phyloP scores from a whole-genome alignment of 2,113 vertebrate genomes.

The Embiotoca jacksoni region DNA sequence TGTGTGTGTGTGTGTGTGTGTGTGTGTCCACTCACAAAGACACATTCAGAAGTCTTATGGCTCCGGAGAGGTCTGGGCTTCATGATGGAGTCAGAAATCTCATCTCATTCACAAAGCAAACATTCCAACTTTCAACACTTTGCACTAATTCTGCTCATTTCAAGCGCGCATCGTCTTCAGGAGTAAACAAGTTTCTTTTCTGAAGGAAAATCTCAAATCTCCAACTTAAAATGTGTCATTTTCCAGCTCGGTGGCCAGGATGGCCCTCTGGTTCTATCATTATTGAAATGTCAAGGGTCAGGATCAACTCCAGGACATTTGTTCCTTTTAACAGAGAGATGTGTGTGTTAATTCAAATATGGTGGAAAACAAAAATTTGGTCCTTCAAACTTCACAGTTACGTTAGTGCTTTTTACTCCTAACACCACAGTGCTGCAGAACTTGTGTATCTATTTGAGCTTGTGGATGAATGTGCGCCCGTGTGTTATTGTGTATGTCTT shows the following conservation, averaged over 20 bases:
- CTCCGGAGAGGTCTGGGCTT: slow-evolving; percentile 56
- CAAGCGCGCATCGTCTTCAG: slow-evolving; percentile 58
- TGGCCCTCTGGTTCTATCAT: slow-evolving; percentile 41
- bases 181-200: slow-evolving; percentile 56
- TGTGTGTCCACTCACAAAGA: slow-evolving; percentile 60
- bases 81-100: slow-evolving; percentile 68
- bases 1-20: slow-evolving; percentile 10
- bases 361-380: background rate
- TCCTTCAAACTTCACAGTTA: background rate
- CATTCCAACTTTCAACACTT: slow-evolving; percentile 74
- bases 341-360: background rate
- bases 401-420: background rate
- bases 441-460: background rate
- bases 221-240: slow-evolving; percentile 61
- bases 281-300: slow-evolving; percentile 61
- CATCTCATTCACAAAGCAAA: slow-evolving; percentile 76
- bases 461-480: background rate
- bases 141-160: slow-evolving; percentile 71
- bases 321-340: slow-evolving; percentile 36
- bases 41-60: slow-evolving; percentile 61
- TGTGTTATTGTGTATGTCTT: slow-evolving; percentile 38
- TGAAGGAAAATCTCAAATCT: slow-evolving; percentile 54
- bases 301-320: slow-evolving; percentile 31
- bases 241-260: slow-evolving; percentile 65
- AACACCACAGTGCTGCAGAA: background rate